Evolutionary conservation across 2,797 vertebrate genomes (phyloP).

Genomic region (Discoglossus pictus): DNA sequence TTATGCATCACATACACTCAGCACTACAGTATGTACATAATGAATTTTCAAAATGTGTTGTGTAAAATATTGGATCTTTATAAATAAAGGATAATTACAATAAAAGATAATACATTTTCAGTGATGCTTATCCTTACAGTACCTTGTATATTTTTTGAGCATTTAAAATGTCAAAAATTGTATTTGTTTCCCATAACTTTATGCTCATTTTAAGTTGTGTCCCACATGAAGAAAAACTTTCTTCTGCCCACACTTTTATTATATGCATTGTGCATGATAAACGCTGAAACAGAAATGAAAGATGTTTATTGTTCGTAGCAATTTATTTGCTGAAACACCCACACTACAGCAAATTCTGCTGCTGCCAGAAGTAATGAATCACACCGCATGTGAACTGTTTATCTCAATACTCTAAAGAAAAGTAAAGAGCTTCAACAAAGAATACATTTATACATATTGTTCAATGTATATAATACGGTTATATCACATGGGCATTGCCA

Average conservation of each 20-base stretch:
- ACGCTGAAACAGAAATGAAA: conserved; percentile 42
- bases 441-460: conserved; percentile 38
- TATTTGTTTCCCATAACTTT: conserved; percentile 26
- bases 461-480: not conserved
- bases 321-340: conserved; percentile 51
- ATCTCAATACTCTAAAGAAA: conserved; percentile 31
- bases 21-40: too few species aligned
- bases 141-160: too few species aligned
- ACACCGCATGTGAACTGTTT: conserved; percentile 38
- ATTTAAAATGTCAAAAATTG: too few species aligned
- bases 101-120: too few species aligned
- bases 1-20: too few species aligned
- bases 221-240: conserved; percentile 38
- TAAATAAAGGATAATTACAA: too few species aligned
- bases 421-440: conserved; percentile 43
- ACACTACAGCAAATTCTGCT: conserved; percentile 40
- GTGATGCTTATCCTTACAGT: too few species aligned
- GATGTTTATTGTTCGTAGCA: conserved; percentile 49
- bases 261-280: conserved; percentile 42
- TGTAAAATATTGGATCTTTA: too few species aligned
- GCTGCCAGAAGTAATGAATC: conserved; percentile 46
- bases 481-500: too few species aligned
- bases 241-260: conserved; percentile 45
- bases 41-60: too few species aligned
- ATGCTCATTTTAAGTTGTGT: conserved; percentile 31